Percentiles rank a stretch among this genome's conserved stretches.
Evolutionary conservation across 1,140 invertebrate species (phyloP).

Genomic region (Micrasema longulum): DNA sequence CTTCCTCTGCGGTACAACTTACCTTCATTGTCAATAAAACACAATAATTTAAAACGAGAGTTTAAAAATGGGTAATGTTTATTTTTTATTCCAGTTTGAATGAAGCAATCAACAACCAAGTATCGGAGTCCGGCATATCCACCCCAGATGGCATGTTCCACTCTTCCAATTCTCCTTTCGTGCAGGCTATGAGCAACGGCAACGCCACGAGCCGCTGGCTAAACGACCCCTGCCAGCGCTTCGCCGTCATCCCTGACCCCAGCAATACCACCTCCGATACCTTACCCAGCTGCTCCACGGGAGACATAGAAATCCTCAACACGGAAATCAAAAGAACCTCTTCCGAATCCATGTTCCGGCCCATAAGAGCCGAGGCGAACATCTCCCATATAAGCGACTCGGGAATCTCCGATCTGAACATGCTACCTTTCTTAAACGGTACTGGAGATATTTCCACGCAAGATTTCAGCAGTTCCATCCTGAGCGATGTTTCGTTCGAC

Average conservation of each 20-base stretch:
- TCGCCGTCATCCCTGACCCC: constrained; percentile 57
- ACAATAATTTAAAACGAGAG: too few species aligned
- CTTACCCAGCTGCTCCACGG: constrained; percentile 31
- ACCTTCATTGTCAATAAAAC: too few species aligned
- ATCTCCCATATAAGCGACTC: constrained; percentile 15
- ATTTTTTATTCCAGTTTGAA: constrained; percentile 37
- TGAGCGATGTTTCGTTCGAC: constrained; percentile 64
- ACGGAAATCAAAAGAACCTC: constrained; percentile 11
- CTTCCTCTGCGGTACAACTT: too few species aligned
- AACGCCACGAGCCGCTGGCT: constrained; percentile 68
- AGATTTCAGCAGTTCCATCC: constrained; percentile 55
- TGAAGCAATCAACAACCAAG: constrained; percentile 36
- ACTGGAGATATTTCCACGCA: constrained; percentile 27
- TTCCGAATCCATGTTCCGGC: constrained; percentile 40
- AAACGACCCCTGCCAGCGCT: constrained; percentile 63
- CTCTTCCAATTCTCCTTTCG: constrained; percentile 39
- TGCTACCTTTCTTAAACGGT: constrained; percentile 34
- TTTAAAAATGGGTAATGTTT: too few species aligned
- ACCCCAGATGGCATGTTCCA: constrained; percentile 44
- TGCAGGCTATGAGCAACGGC: constrained; percentile 53
- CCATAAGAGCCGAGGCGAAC: constrained; percentile 38
- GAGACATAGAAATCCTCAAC: not conserved
- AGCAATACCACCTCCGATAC: constrained; percentile 55
- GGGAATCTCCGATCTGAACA: constrained; percentile 27
- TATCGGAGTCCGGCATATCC: constrained; percentile 22